Evolutionary conservation across 2,797 vertebrate genomes (phyloP).

Genomic region (Neopelma chrysocephalum): DNA sequence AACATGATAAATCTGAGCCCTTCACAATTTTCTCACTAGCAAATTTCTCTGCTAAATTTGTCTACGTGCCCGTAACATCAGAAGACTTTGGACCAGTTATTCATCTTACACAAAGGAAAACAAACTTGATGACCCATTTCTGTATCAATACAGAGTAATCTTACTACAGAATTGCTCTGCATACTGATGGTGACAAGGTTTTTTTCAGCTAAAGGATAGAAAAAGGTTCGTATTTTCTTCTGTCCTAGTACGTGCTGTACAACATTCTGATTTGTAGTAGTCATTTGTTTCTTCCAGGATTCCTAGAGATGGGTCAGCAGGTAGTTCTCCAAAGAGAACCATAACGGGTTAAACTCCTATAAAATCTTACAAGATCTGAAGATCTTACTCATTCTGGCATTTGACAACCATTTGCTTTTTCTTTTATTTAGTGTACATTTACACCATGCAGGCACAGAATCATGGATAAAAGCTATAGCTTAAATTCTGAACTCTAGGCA

Average conservation of each 20-base stretch:
- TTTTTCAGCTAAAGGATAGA: not conserved
- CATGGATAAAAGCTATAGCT: accelerated
- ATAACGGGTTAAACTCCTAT: not conserved
- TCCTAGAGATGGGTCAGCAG: not conserved
- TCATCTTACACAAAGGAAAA: not conserved
- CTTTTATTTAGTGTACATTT: not conserved
- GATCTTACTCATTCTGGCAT: not conserved
- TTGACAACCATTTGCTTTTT: not conserved
- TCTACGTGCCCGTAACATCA: not conserved
- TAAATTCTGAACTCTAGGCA: not conserved
- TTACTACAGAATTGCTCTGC: not conserved
- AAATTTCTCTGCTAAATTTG: not conserved
- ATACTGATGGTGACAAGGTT: not conserved
- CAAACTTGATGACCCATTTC: not conserved
- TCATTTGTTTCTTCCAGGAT: not conserved
- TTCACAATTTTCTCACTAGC: not conserved
- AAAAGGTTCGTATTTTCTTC: not conserved
- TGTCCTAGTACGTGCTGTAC: not conserved
- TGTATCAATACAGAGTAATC: not conserved
- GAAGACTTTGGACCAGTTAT: not conserved
- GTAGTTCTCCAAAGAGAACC: not conserved
- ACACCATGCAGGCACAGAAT: not conserved
- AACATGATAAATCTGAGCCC: not conserved
- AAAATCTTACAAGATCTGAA: not conserved
- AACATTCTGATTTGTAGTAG: not conserved